phyloP scores from a whole-genome alignment of 2,797 vertebrate genomes.

The Columba guinea region DNA sequence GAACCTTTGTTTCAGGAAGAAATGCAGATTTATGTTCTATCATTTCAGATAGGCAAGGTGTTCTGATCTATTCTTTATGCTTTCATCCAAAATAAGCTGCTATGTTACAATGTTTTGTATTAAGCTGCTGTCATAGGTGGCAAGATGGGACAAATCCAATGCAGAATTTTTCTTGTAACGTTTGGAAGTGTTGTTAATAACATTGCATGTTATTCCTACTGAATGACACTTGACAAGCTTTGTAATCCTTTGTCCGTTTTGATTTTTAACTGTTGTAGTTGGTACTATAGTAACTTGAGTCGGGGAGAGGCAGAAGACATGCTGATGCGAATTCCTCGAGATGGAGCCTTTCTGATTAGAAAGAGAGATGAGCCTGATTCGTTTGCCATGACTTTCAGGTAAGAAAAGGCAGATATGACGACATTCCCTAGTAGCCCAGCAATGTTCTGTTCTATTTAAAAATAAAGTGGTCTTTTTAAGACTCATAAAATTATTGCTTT shows the following conservation, averaged over 20 bases:
- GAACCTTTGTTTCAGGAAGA: not conserved
- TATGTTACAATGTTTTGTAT: not conserved
- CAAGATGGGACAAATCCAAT: not conserved
- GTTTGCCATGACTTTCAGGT: conserved; percentile 98
- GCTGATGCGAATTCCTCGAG: conserved; percentile 92
- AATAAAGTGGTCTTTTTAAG: not conserved
- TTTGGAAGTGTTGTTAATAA: not conserved
- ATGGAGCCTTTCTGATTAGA: conserved; percentile 95
- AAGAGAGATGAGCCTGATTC: conserved; percentile 88
- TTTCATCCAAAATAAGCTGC: not conserved
- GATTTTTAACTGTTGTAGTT: conserved; percentile 76
- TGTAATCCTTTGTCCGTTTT: not conserved
- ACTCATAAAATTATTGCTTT: not conserved
- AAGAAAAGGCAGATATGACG: not conserved
- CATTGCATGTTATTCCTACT: fast-evolving
- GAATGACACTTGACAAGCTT: not conserved
- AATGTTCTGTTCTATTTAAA: not conserved
- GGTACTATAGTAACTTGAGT: conserved; percentile 95
- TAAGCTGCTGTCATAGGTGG: not conserved
- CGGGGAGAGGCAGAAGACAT: conserved; percentile 95
- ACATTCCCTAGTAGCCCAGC: not conserved
- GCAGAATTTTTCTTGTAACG: not conserved
- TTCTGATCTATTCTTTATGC: not conserved
- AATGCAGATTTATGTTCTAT: not conserved
- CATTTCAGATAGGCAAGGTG: not conserved